Conservation (phyloP, 2,113 vertebrate genomes). For the Gymnobelideus leadbeateri region DNA sequence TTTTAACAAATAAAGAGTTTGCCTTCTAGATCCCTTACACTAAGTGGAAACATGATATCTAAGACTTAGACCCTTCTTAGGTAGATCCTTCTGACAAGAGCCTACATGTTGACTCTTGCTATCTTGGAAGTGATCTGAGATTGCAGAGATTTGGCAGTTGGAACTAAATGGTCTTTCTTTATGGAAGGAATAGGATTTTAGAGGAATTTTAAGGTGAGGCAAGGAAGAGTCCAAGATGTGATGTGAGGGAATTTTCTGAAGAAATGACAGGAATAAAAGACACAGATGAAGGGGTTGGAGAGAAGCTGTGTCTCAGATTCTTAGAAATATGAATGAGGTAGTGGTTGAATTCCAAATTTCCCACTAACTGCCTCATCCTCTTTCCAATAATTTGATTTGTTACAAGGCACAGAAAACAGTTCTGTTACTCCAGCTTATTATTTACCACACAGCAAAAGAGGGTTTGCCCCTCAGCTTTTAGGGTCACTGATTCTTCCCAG, state of each 20-base stretch:
- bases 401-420: slow-evolving; percentile 33
- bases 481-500: slow-evolving; percentile 46
- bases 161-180: background rate
- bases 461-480: slow-evolving; percentile 13
- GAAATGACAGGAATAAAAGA: slow-evolving; percentile 9
- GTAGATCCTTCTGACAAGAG: background rate
- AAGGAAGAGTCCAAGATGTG: background rate
- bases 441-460: slow-evolving; percentile 37
- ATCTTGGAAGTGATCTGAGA: background rate
- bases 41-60: background rate
- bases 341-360: background rate
- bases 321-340: slow-evolving; percentile 17
- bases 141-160: background rate
- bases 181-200: slow-evolving; percentile 10
- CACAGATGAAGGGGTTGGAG: background rate
- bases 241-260: background rate
- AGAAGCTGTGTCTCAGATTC: background rate
- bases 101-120: background rate
- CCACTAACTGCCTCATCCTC: background rate
- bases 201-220: background rate
- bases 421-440: background rate
- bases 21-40: background rate
- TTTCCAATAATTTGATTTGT: slow-evolving; percentile 36
- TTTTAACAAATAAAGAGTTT: background rate
- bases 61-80: background rate